Conservation (phyloP, 2,888 invertebrate genomes). For the Plemyria rubiginata region DNA sequence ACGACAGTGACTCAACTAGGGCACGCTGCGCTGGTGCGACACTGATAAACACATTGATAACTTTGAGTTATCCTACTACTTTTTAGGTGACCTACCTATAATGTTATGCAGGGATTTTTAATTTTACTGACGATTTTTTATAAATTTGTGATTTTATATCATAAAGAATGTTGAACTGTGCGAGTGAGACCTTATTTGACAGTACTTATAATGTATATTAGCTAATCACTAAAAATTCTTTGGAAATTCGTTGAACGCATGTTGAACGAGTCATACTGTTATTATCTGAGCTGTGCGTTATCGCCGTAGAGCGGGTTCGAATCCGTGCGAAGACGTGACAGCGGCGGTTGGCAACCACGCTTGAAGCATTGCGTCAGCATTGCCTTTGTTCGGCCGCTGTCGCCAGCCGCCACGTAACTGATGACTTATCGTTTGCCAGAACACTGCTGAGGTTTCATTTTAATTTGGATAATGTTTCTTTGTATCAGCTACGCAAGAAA, state of each 20-base stretch:
- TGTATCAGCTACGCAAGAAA: not conserved
- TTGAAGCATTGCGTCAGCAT: conserved; percentile 42
- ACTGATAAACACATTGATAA: not conserved
- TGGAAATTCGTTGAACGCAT: too few relatives aligned
- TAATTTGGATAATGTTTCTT: not conserved
- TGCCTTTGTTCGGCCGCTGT: conserved; percentile 42
- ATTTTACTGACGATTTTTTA: too few relatives aligned
- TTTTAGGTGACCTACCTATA: not conserved
- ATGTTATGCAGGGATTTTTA: too few relatives aligned
- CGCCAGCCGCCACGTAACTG: conserved; percentile 9
- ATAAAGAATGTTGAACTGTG: too few relatives aligned
- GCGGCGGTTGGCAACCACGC: conserved; percentile 39
- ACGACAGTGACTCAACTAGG: not conserved
- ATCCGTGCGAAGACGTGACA: conserved; percentile 35
- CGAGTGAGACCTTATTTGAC: too few relatives aligned
- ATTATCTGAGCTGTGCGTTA: not conserved
- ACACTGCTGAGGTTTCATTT: not conserved
- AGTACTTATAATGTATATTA: too few relatives aligned
- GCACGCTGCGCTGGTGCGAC: not conserved
- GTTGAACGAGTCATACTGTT: not conserved
- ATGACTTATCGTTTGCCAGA: conserved; percentile 11
- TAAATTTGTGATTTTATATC: too few relatives aligned
- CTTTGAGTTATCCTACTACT: not conserved
- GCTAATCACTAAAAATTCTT: too few relatives aligned
- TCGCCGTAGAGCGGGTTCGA: conserved; percentile 11